Evolutionary conservation across 2,888 invertebrate species (phyloP), one percentile per base, ranked within the genome.

Genomic region (Stenchaetothrips biformis): DNA sequence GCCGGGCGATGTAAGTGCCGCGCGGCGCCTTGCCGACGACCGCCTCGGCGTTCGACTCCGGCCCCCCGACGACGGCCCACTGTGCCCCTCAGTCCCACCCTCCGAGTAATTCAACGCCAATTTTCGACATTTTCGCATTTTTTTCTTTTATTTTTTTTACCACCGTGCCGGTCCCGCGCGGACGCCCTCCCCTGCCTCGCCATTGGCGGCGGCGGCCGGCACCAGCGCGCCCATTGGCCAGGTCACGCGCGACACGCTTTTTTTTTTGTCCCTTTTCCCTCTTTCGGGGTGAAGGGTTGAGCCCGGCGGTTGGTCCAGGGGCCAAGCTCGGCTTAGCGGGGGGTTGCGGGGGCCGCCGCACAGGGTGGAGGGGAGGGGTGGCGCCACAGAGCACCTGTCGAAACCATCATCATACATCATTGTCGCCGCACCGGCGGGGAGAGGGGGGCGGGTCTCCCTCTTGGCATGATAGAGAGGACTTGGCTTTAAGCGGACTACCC

Each of bases 301-400:
- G 67, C 67, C 4, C 21, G 21, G 67, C 25, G 67, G 67, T 74
- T 74, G 67, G 67, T 74, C 67, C 67, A 25, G 21, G 67, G 8
- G 67, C 67, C 67, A 25, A 74, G 67, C 67, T 25, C 67, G 67
- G 67, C 67, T 74, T 74, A 74, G 67, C 67, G 67, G 16, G 16
- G 16, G 53, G 16, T 13, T 13, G 53, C 53, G 53, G 16, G 16
- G 53, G 53, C 53, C 4, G 1, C 53, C 53, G 4, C 11, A 53
- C 13, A 13, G 53, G 9, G 11, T 13, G 9, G 53, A 21, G 67
- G 67, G 67, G 21, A 74, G 67, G 25, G 67, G 67, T 6, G 67
- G 67, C 25, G 9, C 67, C 25, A 11, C 7, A 11, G 21, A 25
- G 67, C 67, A 25, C 67, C 67, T 74, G 67, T 25, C 67, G 67